Conservation (phyloP, 2,113 vertebrate species). For the Callopanchax toddi region DNA sequence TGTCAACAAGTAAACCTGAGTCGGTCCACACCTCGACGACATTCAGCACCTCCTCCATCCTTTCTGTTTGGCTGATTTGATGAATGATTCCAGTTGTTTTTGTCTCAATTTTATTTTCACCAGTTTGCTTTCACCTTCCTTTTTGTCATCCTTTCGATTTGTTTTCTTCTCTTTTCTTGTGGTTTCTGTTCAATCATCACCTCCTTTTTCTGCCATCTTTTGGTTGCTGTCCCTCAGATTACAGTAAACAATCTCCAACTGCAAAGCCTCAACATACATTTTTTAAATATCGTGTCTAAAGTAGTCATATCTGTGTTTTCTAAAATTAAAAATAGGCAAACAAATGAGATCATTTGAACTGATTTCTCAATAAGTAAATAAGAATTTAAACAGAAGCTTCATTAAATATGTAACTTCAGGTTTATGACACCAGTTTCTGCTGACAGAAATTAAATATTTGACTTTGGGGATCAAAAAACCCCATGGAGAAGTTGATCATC, state of each 20-base stretch:
- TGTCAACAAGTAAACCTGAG: slow-evolving; percentile 48
- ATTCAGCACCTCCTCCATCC: slow-evolving; percentile 21
- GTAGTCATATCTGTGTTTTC: no score
- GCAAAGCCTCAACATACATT: no score
- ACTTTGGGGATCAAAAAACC: slow-evolving; percentile 22
- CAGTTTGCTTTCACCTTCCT: not conserved
- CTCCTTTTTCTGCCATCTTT: not conserved
- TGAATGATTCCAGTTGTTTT: slow-evolving; percentile 2
- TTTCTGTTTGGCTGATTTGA: slow-evolving; percentile 5
- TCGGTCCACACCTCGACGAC: slow-evolving; percentile 49
- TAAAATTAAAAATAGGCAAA: no score
- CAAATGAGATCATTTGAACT: no score
- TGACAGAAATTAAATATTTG: not conserved
- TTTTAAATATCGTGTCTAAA: no score
- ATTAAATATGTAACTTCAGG: no score
- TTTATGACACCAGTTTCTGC: not conserved
- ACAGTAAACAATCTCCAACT: no score
- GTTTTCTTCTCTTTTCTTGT: no score
- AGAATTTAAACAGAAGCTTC: no score
- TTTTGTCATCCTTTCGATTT: no score
- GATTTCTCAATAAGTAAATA: no score
- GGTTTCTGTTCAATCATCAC: no score
- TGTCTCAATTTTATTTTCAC: not conserved
- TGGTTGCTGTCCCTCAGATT: not conserved
- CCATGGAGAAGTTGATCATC: slow-evolving; percentile 61